Conservation (phyloP, 2,797 vertebrate species). For the Peromyscus melanophrys region DNA sequence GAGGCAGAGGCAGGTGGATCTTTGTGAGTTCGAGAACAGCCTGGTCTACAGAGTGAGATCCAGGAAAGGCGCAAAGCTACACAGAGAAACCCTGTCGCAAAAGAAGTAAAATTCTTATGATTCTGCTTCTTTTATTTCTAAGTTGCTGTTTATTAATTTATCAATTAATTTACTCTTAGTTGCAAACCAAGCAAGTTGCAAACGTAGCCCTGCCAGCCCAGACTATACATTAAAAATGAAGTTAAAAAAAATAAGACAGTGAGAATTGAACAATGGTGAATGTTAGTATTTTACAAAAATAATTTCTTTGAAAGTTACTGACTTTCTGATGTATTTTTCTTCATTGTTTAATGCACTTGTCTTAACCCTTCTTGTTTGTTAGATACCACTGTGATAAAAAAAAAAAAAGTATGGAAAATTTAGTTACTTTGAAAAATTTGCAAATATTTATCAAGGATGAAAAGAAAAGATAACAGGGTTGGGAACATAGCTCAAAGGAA, state of each 20-base stretch:
- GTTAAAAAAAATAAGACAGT: background rate
- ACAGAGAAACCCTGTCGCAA: no score
- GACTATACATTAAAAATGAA: background rate
- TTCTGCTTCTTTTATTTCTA: background rate
- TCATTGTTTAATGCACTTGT: background rate
- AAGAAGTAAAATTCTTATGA: background rate
- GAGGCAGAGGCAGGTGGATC: no score
- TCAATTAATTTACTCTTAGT: background rate
- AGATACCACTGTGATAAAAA: background rate
- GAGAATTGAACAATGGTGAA: background rate
- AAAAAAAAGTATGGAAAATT: no score
- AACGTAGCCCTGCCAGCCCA: background rate
- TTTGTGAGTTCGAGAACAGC: no score
- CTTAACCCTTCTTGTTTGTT: background rate
- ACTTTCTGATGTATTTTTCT: background rate
- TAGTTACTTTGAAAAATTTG: background rate
- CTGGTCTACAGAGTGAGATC: no score
- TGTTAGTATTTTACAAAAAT: constrained; percentile 2
- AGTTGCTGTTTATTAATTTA: background rate
- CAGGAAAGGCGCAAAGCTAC: no score
- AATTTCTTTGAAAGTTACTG: background rate
- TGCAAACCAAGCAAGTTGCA: background rate
- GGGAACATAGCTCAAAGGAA: background rate
- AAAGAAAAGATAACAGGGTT: background rate
- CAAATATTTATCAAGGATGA: background rate